A percentile compares a stretch with the other conserved stretches of the same genome.
These are phyloP conservation scores for Scaptomyza pallida DNA, from an alignment of 1,140 invertebrate species.

Conservation along the genomic window DNA sequence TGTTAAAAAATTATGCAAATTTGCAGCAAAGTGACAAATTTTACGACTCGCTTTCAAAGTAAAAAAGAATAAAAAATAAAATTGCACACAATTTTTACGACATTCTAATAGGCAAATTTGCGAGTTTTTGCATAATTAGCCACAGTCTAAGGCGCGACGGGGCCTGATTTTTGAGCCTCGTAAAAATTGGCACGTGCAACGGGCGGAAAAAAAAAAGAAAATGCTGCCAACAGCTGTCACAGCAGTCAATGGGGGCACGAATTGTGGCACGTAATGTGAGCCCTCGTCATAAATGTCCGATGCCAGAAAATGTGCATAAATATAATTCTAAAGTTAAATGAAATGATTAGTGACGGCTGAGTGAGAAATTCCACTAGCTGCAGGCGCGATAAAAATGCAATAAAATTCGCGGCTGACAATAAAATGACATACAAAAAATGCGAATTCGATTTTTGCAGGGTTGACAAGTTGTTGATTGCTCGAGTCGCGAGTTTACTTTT, in stretches of 20 bases:
- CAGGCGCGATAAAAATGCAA: constrained; percentile 77
- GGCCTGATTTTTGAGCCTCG: constrained; percentile 29
- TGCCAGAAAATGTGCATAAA: constrained; percentile 55
- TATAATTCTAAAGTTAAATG: constrained; percentile 78
- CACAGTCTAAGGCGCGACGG: constrained; percentile 35
- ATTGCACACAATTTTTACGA: constrained; percentile 67
- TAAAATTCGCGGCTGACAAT: constrained; percentile 62
- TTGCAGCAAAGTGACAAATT: constrained; percentile 38
- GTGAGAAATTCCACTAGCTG: constrained; percentile 49
- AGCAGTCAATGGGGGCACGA: not conserved
- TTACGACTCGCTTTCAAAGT: constrained; percentile 55
- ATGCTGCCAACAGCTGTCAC: constrained; percentile 56
- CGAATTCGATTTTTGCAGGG: constrained; percentile 63
- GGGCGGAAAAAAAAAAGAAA: no score
- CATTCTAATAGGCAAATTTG: constrained; percentile 79
- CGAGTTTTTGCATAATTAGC: constrained; percentile 75
- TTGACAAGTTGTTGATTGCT: constrained; percentile 54
- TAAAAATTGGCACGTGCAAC: constrained; percentile 71
- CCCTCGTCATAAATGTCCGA: constrained; percentile 67
- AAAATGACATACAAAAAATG: constrained; percentile 25
- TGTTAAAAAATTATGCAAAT: constrained; percentile 47
- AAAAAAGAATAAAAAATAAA: constrained; percentile 26
- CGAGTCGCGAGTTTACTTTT: not conserved
- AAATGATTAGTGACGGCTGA: constrained; percentile 74
- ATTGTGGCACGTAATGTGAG: not conserved